Conservation (phyloP, 2,113 vertebrate species). For the Catharus minimus region DNA sequence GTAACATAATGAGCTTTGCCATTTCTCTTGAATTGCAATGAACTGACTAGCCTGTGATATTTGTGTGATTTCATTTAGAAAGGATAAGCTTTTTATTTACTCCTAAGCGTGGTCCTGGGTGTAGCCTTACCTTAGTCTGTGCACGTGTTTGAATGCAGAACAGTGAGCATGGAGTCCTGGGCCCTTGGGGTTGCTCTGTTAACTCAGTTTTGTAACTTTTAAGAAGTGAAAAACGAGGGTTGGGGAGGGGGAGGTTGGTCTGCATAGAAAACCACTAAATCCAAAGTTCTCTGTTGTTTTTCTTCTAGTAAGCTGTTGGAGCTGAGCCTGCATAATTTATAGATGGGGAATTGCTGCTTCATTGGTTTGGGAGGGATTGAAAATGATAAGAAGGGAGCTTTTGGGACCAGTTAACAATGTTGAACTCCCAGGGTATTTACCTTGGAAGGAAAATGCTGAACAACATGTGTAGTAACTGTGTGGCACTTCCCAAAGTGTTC, state of each 20-base stretch:
- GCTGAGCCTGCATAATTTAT: neutral
- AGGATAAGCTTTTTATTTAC: slow-evolving; percentile 16
- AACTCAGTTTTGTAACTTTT: neutral
- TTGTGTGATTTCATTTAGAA: slow-evolving; percentile 22
- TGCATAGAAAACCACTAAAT: neutral
- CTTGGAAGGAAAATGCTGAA: neutral
- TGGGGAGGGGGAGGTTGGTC: neutral
- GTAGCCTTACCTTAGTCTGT: neutral
- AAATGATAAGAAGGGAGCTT: neutral
- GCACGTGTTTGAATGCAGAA: neutral
- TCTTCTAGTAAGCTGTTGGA: slow-evolving; percentile 1
- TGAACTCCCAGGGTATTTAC: neutral
- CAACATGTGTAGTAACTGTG: rapidly evolving
- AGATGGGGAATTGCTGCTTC: neutral
- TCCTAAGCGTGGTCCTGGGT: neutral
- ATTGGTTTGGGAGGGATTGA: neutral
- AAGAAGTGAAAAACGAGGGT: neutral
- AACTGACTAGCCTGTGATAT: slow-evolving; percentile 34
- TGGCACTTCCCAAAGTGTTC: neutral
- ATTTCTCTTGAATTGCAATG: slow-evolving; percentile 34
- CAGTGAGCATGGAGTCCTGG: neutral
- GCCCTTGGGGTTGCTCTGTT: neutral
- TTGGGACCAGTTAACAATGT: neutral
- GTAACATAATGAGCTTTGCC: slow-evolving; percentile 26
- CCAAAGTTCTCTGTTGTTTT: neutral